phyloP scores from a whole-genome alignment of 2,888 invertebrate species.

The Pachymerium ferrugineum region DNA sequence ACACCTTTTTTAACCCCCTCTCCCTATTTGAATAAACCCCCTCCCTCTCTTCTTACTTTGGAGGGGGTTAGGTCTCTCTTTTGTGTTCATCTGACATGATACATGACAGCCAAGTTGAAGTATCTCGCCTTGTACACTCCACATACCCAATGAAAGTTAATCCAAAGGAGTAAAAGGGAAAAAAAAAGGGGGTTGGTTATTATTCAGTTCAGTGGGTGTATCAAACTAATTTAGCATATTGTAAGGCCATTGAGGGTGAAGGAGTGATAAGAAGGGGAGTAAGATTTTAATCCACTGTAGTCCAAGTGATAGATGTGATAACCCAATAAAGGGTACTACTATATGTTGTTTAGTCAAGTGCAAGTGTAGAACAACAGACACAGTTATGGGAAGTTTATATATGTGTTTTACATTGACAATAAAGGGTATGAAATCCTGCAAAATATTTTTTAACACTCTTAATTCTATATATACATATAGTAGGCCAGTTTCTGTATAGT shows the following conservation, averaged over 20 bases:
- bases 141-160: not conserved
- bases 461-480: too few species aligned
- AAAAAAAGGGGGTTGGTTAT: not conserved
- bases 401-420: too few species aligned
- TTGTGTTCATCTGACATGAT: conserved; percentile 29
- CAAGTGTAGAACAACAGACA: too few species aligned
- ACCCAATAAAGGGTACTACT: too few species aligned
- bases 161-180: not conserved
- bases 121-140: not conserved
- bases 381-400: too few species aligned
- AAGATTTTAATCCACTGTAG: too few species aligned
- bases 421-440: too few species aligned
- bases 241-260: not conserved
- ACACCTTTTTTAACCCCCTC: conserved; percentile 3
- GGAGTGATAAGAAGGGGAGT: too few species aligned
- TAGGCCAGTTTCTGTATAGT: too few species aligned
- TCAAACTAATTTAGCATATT: not conserved
- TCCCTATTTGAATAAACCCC: not conserved
- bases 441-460: too few species aligned
- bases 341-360: too few species aligned
- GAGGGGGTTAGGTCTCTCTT: not conserved
- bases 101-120: conserved; percentile 15
- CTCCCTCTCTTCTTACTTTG: not conserved
- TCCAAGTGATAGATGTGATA: too few species aligned
- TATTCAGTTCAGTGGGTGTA: not conserved